Evolutionary conservation across 2,113 vertebrate genomes (phyloP).

Genomic region (Mormyrus lacerda): DNA sequence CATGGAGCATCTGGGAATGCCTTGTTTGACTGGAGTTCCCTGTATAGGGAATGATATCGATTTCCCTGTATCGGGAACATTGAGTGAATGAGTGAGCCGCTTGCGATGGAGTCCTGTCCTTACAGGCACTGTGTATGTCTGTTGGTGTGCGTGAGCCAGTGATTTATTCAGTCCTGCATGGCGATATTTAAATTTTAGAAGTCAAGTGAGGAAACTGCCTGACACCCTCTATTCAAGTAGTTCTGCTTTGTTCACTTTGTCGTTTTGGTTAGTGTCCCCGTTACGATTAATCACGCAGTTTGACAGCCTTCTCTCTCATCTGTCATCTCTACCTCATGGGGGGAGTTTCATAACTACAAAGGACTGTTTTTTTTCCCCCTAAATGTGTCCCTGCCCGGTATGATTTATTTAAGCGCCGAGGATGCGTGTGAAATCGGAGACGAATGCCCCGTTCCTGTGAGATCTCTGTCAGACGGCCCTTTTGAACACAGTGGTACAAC

Average conservation of each 20-base stretch:
- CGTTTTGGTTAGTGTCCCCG: not conserved
- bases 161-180: not conserved
- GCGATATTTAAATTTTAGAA: not conserved
- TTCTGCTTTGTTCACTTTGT: not conserved
- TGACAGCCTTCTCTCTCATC: not conserved
- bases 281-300: not conserved
- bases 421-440: conserved; percentile 1
- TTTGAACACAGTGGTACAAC: not conserved
- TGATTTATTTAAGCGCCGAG: not conserved
- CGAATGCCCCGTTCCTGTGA: not conserved
- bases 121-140: not conserved
- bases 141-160: not conserved
- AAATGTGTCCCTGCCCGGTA: not conserved
- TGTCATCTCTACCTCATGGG: not conserved
- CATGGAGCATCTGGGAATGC: not conserved
- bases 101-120: not conserved
- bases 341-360: not conserved
- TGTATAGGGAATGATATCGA: not conserved
- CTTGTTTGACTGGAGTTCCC: not conserved
- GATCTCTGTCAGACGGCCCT: not conserved
- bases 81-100: not conserved
- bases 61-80: not conserved
- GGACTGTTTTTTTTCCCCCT: not conserved
- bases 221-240: not conserved
- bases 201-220: not conserved